phyloP scores from a whole-genome alignment of 2,888 invertebrate genomes.

The Lordiphosa andalusiaca region DNA sequence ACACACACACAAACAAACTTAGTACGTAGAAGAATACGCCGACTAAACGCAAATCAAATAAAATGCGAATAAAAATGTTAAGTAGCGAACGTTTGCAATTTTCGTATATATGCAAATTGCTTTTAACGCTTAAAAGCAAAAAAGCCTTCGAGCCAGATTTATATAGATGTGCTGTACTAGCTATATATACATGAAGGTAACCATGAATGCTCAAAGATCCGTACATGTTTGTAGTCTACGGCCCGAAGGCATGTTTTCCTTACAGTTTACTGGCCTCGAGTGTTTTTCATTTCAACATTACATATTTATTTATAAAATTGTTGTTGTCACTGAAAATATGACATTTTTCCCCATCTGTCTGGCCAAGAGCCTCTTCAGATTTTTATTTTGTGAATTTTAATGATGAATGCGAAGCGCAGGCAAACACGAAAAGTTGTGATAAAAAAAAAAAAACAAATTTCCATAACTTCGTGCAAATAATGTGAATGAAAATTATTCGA shows the following conservation, averaged over 20 bases:
- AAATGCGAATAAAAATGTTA: constrained; percentile 59
- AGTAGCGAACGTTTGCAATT: constrained; percentile 39
- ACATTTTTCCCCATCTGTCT: constrained; percentile 35
- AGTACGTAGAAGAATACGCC: background rate
- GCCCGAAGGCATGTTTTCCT: constrained; percentile 13
- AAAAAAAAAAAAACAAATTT: constrained; percentile 33
- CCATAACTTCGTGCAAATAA: constrained; percentile 55
- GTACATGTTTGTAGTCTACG: constrained; percentile 1
- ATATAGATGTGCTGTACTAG: constrained; percentile 2
- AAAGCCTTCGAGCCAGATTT: constrained; percentile 8
- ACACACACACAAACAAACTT: background rate
- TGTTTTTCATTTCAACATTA: constrained; percentile 50
- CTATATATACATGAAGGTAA: constrained; percentile 1
- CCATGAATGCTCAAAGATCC: background rate
- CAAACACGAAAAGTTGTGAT: constrained; percentile 35
- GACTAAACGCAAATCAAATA: constrained; percentile 53
- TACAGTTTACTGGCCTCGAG: constrained; percentile 33
- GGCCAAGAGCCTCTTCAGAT: too few relatives aligned
- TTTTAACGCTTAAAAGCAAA: constrained; percentile 42
- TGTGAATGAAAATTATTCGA: constrained; percentile 40
- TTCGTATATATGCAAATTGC: constrained; percentile 57
- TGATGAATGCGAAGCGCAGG: constrained; percentile 45
- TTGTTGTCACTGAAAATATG: constrained; percentile 34
- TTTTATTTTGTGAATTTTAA: constrained; percentile 56
- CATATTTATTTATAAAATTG: constrained; percentile 12